Base-by-base conservation (phyloP, 2,888 invertebrate genomes). In the Molorchus minor region DNA sequence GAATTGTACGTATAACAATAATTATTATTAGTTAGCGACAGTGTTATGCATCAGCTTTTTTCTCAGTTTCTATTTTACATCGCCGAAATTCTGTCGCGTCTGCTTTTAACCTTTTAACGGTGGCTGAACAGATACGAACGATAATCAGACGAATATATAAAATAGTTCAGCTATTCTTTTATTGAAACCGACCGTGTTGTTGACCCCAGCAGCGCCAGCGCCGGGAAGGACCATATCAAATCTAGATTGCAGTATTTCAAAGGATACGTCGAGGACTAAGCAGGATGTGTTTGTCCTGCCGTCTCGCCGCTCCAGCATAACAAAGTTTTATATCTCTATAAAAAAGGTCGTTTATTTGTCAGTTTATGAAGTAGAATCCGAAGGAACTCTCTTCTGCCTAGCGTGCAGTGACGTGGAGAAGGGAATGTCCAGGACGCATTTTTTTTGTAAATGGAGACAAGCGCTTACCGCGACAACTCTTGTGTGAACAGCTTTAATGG, bases 141-240 rank as follows among this genome's bases (percentile, higher is more conserved):
- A 64, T 61, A 58, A 64, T 57, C 59, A 58, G 58, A 44, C 61
- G 59, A 67, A 68, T 65, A 56, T 60, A 68, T 66, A 67, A 70
- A 67, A 67, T 62, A 64, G 67, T 68, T 69, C 67, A 61, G 59
- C 64, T 59, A 67, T 64, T 69, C 61, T 43, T 53, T 51, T 61
- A 64, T 61, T 52, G 58, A 61, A 58, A 60, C 51, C 56, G 58
- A 62, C 61, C 60, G 60, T 65, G 70, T 65, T 68, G 60, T 64
- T 66, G 70, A 69, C 69, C 69, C 62, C 45, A 29, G 56, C 21
- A 61, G 20, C 59, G 63, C n/a, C n/a, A n/a, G n/a, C n/a, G n/a
- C n/a, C n/a, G 60, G 58, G 61, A 59, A 68, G 62, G 68, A 68
- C 66, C 65, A 58, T 68, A 59, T 58, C 68, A 67, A 62, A 63